A percentile compares a stretch with the other conserved stretches of the same genome.
Conservation (phyloP, 1,140 invertebrate species). For the Drosophila erecta region DNA sequence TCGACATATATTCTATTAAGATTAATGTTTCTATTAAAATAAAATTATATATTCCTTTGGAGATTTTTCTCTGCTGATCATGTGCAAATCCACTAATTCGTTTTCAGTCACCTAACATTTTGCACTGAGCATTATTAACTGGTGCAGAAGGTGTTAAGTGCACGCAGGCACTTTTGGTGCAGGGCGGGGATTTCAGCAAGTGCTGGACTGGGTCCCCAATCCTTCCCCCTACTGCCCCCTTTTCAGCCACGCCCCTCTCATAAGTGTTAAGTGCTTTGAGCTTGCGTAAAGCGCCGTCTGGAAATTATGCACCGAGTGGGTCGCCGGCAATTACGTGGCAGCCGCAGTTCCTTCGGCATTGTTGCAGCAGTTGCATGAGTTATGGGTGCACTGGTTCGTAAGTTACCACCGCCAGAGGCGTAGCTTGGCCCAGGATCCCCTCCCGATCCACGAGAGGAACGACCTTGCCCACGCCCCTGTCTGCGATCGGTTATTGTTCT, state of each 20-base stretch:
- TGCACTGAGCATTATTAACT: neutral
- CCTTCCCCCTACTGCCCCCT: neutral
- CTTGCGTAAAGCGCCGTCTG: slow-evolving; percentile 37
- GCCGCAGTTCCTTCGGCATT: slow-evolving; percentile 34
- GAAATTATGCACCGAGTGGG: slow-evolving; percentile 41
- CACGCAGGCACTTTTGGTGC: slow-evolving; percentile 40
- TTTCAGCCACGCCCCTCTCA: slow-evolving; percentile 1
- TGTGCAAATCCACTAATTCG: no score
- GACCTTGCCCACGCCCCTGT: slow-evolving; percentile 46
- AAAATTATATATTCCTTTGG: no score
- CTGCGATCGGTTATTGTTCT: slow-evolving; percentile 36
- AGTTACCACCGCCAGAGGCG: slow-evolving; percentile 23
- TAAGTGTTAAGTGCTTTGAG: slow-evolving; percentile 41
- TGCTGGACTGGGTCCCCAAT: neutral
- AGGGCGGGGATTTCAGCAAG: slow-evolving; percentile 49
- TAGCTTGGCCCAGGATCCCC: neutral
- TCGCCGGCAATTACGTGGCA: slow-evolving; percentile 37
- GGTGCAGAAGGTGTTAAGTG: slow-evolving; percentile 23
- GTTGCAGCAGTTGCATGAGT: slow-evolving; percentile 26
- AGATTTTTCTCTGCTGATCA: no score
- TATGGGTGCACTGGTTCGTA: slow-evolving; percentile 20
- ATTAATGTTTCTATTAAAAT: no score
- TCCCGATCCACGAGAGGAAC: neutral
- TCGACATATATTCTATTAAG: no score
- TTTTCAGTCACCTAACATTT: neutral